Conservation (phyloP, 2,888 invertebrate species). For the Drosophila picticornis region DNA sequence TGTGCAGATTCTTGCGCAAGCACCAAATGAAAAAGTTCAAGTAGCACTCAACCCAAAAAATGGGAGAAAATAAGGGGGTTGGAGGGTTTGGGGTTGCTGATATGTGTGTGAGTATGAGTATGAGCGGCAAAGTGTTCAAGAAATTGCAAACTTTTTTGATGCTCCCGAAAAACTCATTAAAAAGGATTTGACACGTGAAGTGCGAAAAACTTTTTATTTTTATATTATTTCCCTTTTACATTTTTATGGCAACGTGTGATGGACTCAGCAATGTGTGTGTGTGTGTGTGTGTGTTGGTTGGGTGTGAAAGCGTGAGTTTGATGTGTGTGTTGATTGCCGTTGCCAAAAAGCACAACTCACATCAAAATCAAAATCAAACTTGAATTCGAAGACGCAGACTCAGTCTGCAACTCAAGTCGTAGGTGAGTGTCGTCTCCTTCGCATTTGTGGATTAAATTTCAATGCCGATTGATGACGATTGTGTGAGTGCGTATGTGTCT, state of each 20-base stretch:
- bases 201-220: conserved; percentile 81
- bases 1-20: conserved; percentile 37
- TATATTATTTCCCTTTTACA: conserved; percentile 81
- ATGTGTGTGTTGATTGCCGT: conserved; percentile 71
- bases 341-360: conserved; percentile 62
- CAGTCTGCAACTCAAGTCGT: conserved; percentile 11
- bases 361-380: conserved; percentile 51
- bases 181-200: conserved; percentile 83
- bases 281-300: conserved; percentile 13
- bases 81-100: neutral
- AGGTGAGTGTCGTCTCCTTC: conserved; percentile 64
- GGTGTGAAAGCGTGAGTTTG: conserved; percentile 39
- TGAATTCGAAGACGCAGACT: conserved; percentile 15
- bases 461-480: conserved; percentile 77
- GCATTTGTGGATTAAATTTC: conserved; percentile 80
- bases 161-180: conserved; percentile 83
- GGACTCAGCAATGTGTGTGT: conserved; percentile 38
- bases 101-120: neutral
- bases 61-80: neutral
- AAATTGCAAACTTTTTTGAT: conserved; percentile 82
- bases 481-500: conserved; percentile 21
- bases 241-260: conserved; percentile 79
- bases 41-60: conserved; percentile 26
- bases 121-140: conserved; percentile 64
- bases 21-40: conserved; percentile 57